Evolutionary conservation across 1,140 invertebrate species (phyloP), one percentile per base, ranked within the genome.

Genomic region (Oscheius sp.): DNA sequence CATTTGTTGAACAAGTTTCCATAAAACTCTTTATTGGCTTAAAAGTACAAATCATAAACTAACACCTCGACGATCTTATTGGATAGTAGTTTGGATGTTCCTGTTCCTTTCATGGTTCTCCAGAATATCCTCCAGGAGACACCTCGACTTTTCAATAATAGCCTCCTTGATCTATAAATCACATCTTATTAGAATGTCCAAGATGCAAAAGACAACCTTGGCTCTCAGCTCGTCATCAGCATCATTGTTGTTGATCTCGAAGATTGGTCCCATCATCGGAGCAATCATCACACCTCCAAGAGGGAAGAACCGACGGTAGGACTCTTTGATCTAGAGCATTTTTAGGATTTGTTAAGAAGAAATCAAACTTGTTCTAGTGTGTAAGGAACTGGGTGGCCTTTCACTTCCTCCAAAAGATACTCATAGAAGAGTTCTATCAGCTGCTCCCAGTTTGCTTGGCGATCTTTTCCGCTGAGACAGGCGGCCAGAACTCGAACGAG

Each of bases 261-360:
- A 31, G n/a, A 68, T 61, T 2, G 67, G 67, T 2, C 49, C 49
- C 7, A 58, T 58, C 67, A 68, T 59, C 0, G 67, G 67, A 49
- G 61, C 32, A 32, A 68, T 58, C 34, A 59, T 18, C 36, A 68
- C 35, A 38, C 67, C 34, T 1, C 52, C 67, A 45, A 34, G 15
- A 0, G 36, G 49, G 28, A 59, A 38, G 32, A 59, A 68, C 13
- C 31, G 45, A 29, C 67, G 67, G 28, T 59, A 68, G 28, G 49
- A 59, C 23, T 68, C 67, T 38, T 59, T 68, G 34, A 68, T 29
- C 67, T n/a, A n/a, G n/a, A n/a, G n/a, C n/a, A n/a, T n/a, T n/a
- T n/a, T n/a, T n/a, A n/a, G n/a, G n/a, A n/a, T n/a, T n/a, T n/a
- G n/a, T n/a, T n/a, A n/a, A n/a, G n/a, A n/a, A n/a, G n/a, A n/a